These are phyloP conservation scores for Ceratotherium simum DNA, from an alignment of 2,113 vertebrate species.

Conservation along the genomic window DNA sequence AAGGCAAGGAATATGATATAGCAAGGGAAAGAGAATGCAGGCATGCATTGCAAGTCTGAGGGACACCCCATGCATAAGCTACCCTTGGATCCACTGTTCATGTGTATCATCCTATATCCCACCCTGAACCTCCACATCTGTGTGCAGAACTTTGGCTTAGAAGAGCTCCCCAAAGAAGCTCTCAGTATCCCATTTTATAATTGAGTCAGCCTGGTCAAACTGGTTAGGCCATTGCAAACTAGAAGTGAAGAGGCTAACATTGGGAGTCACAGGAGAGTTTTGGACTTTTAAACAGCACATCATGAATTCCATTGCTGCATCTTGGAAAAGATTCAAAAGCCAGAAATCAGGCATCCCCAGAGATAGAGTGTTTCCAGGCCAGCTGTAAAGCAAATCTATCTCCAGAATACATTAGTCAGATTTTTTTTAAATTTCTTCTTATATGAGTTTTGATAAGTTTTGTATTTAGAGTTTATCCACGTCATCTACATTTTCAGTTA, in stretches of 20 bases:
- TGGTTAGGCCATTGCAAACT: not conserved
- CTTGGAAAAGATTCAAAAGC: not conserved
- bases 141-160: not conserved
- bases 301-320: not conserved
- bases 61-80: accelerated
- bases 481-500: not conserved
- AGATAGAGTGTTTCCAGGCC: too few species aligned
- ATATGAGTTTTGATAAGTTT: not conserved
- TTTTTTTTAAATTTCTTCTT: not conserved
- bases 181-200: not conserved
- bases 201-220: not conserved
- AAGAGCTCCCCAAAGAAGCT: not conserved
- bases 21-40: not conserved
- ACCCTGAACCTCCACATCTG: not conserved
- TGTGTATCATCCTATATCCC: accelerated
- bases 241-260: not conserved
- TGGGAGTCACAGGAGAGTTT: not conserved
- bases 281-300: not conserved
- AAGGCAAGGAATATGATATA: not conserved
- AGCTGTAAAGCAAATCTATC: not conserved
- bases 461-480: not conserved
- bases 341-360: not conserved
- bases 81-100: too few species aligned
- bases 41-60: too few species aligned
- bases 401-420: not conserved